Percentiles rank a stretch among this genome's conserved stretches.
These are phyloP conservation scores for Elgaria multicarinata DNA, from an alignment of 2,113 vertebrate genomes.

Conservation along the genomic window DNA sequence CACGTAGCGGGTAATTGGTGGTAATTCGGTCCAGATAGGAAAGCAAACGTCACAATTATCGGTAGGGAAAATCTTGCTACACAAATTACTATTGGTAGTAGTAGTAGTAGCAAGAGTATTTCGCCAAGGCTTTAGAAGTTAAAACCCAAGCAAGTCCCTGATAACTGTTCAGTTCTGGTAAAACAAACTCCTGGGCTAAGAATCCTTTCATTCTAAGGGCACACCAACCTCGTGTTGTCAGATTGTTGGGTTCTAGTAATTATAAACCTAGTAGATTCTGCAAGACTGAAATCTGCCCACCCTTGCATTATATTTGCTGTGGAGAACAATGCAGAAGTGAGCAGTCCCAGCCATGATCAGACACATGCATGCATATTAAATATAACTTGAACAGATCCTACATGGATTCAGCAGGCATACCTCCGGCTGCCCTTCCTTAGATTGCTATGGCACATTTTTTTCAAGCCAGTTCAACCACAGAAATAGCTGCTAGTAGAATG, in stretches of 20 bases:
- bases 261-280: too few relatives aligned
- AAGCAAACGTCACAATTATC: not conserved
- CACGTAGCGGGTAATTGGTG: not conserved
- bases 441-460: too few relatives aligned
- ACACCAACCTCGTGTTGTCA: too few relatives aligned
- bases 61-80: accelerated
- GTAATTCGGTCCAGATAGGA: not conserved
- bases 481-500: too few relatives aligned
- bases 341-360: not conserved
- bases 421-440: too few relatives aligned
- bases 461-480: too few relatives aligned
- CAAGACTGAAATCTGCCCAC: too few relatives aligned
- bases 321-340: not conserved
- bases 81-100: not conserved
- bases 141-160: not conserved
- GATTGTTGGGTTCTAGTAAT: too few relatives aligned
- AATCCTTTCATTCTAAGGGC: too few relatives aligned
- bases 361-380: not conserved
- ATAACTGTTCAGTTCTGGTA: not conserved
- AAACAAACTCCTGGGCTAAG: too few relatives aligned
- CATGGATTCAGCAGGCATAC: too few relatives aligned
- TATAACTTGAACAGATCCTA: not conserved
- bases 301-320: not conserved
- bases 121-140: not conserved
- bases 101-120: not conserved